phyloP scores from a whole-genome alignment of 2,888 invertebrate genomes.

The Sepioteuthis lessoniana region DNA sequence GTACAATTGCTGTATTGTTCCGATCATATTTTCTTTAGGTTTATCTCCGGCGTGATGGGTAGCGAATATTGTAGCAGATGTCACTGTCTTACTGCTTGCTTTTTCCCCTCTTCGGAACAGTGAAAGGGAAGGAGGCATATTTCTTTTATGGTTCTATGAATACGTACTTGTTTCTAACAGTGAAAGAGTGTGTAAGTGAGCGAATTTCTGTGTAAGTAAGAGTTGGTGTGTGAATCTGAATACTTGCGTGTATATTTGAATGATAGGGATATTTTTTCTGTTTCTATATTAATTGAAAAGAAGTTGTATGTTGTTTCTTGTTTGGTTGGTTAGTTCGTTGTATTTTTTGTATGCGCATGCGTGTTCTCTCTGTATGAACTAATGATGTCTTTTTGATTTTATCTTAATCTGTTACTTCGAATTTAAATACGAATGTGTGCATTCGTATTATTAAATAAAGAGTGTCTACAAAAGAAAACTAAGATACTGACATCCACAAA shows the following conservation, averaged over 20 bases:
- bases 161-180: background rate
- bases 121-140: background rate
- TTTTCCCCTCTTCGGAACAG: background rate
- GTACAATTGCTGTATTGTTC: background rate
- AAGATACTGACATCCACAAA: too few species aligned
- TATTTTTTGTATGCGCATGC: too few species aligned
- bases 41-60: conserved; percentile 23
- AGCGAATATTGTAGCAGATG: conserved; percentile 33
- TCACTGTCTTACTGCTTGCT: conserved; percentile 18
- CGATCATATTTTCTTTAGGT: conserved; percentile 33
- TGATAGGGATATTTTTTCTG: background rate
- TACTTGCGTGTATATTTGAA: background rate
- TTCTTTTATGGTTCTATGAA: background rate
- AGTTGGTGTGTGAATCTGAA: background rate
- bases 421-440: background rate
- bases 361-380: background rate
- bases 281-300: background rate
- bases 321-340: background rate
- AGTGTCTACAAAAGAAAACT: too few species aligned
- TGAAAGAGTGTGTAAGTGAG: background rate
- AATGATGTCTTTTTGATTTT: background rate
- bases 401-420: background rate
- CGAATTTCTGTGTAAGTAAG: background rate
- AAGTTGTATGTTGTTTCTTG: background rate
- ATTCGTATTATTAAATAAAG: too few species aligned